Evolutionary conservation across 2,888 invertebrate species (phyloP), one percentile per base, ranked within the genome.

Genomic region (Balanococcus diminutus): DNA sequence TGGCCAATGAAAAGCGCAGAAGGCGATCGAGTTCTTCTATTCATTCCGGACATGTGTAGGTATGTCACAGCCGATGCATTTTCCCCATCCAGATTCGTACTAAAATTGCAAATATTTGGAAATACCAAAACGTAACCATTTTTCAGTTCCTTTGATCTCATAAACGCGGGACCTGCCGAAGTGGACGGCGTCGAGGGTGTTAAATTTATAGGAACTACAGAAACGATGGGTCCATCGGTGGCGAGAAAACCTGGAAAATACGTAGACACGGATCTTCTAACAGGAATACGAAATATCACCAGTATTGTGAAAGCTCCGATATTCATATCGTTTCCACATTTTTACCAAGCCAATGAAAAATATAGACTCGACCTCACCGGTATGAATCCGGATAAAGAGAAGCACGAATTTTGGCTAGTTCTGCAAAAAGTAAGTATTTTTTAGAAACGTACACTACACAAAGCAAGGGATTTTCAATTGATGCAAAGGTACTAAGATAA

Each of bases 1-100:
- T 96, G 95, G 92, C 95, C 96, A 28, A 95, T 96, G 4, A 88
- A 88, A 0, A 91, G 93, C 86, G 88, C 91, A 0, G 90, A 92
- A 0, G 92, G 92, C 79, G 90, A 92, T 9, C 91, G 91, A 39
- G 90, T 95, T 5, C 90, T 92, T 0, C 90, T 96, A 87, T 96
- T 95, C 90, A 92, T 94, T 0, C 91, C 95, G 0, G 96, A 96
- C 90, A 91, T 96, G 87, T 96, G 96, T 92, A 93, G 95, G 93
- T 95, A 89, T 90, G 67, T 86, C 22, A 22, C n/a, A 51, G 3
- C 14, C 4, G 36, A 36, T 46, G 46, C 11, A 46, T 9, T 16
- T 4, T 46, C 14, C 2, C 14, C 2, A 46, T n/a, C 22, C 16
- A 32, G 8, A 22, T 2, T 11, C 42, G 8, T 42, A 14, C 42